These are phyloP conservation scores for Machimus atricapillus DNA, from an alignment of 2,888 invertebrate species.

Conservation along the genomic window DNA sequence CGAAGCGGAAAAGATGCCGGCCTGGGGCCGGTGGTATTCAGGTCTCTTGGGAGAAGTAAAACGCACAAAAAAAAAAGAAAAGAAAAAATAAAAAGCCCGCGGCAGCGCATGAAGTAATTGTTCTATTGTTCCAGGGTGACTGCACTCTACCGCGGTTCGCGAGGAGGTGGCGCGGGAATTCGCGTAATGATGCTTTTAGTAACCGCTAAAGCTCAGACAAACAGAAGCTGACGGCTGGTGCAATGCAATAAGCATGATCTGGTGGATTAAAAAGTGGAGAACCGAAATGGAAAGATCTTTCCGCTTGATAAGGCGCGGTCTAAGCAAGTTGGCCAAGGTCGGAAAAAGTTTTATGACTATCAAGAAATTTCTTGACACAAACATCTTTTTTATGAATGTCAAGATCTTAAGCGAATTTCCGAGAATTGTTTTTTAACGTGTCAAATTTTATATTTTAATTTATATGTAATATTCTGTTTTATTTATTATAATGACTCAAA, in stretches of 20 bases:
- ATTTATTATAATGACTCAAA: too few relatives aligned
- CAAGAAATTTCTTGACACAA: not conserved
- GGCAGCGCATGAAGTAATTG: not conserved
- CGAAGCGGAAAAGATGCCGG: conserved; percentile 1
- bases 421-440: not conserved
- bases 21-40: not conserved
- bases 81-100: not conserved
- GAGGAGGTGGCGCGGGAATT: not conserved
- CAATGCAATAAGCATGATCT: not conserved
- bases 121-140: conserved; percentile 29
- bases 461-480: too few relatives aligned
- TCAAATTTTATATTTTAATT: too few relatives aligned
- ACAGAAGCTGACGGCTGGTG: not conserved
- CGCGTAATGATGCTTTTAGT: conserved; percentile 8
- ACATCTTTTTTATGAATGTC: not conserved
- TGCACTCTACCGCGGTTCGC: not conserved
- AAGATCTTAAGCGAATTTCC: not conserved
- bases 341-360: not conserved
- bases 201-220: not conserved
- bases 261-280: not conserved
- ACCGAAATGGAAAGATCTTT: not conserved
- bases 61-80: not conserved
- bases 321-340: not conserved
- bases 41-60: not conserved
- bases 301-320: not conserved